Base-by-base conservation (phyloP, 2,888 invertebrate genomes). In the Melanargia galathea region DNA sequence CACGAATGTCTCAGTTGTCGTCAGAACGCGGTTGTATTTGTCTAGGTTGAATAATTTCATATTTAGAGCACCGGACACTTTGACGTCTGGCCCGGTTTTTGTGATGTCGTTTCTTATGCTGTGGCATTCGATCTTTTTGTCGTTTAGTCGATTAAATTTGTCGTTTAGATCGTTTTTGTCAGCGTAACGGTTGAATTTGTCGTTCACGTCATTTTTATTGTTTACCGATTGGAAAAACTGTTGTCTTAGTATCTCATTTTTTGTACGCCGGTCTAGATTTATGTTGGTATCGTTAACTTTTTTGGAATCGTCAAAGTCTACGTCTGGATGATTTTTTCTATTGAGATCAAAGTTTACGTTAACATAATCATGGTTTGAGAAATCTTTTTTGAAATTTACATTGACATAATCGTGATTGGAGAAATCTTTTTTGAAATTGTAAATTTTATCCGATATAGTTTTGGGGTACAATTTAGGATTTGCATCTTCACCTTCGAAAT, bases 91-190 rank as follows among this genome's bases (percentile, higher is more conserved):
- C 0, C 88, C 91, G 1, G 81, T 75, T 70, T 88, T 86, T 0
- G 83, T 83, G 4, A 90, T 82, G 63, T 92, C 90, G 52, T 87
- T 90, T 5, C 77, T 75, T 6, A 92, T 91, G 49, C 86, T 90
- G 67, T 87, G 87, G 51, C 90, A 92, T 68, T 91, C 92, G 45
- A 90, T 90, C 64, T 86, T 88, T 67, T 87, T 89, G 49, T 82
- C 81, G 18, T 77, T 76, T 11, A 70, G 78, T 49, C 78, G 79
- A 70, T 88, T 89, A 46, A 84, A 83, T 61, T 77, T 75, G 62
- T 87, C 85, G 60, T 89, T 88, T 0, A 88, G 76, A 10, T 81
- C 77, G 57, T 90, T 87, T 69, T 90, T 85, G 69, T 86, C 82
- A 45, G 80, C 75, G 24, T 69, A 45, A 13, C 51, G 49, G 24